phyloP scores from a whole-genome alignment of 2,797 vertebrate species.

The Platyrinchus mystaceus region DNA sequence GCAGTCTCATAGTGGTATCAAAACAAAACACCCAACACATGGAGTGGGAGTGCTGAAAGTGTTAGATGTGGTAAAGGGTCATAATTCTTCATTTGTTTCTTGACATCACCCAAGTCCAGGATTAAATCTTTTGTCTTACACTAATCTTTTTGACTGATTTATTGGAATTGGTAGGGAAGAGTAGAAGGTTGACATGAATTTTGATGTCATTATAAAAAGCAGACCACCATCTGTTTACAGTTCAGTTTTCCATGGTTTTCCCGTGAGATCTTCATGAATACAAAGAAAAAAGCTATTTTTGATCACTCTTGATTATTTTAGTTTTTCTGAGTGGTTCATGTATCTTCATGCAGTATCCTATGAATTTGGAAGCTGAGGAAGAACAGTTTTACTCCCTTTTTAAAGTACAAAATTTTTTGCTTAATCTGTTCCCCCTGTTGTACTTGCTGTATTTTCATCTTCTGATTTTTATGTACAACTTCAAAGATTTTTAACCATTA shows the following conservation, averaged over 20 bases:
- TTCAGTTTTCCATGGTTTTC: background rate
- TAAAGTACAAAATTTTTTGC: background rate
- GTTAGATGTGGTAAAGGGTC: background rate
- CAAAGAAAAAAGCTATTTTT: background rate
- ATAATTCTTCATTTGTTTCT: background rate
- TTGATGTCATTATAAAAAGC: background rate
- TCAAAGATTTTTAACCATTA: background rate
- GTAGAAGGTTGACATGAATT: background rate
- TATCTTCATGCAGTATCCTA: background rate
- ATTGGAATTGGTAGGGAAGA: background rate
- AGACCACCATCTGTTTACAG: background rate
- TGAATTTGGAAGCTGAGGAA: background rate
- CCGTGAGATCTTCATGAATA: background rate
- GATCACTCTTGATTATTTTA: background rate
- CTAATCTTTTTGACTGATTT: background rate
- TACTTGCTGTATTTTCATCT: background rate
- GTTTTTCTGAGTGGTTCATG: background rate
- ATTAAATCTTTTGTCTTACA: background rate
- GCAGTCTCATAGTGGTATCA: background rate
- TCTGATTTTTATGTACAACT: background rate
- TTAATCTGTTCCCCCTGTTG: accelerated
- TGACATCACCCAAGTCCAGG: background rate
- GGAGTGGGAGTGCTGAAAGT: background rate
- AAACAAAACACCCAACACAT: accelerated
- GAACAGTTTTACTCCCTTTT: background rate